Evolutionary conservation across 2,888 invertebrate species (phyloP), one percentile per base, ranked within the genome.

Genomic region (Chironomus riparius): DNA sequence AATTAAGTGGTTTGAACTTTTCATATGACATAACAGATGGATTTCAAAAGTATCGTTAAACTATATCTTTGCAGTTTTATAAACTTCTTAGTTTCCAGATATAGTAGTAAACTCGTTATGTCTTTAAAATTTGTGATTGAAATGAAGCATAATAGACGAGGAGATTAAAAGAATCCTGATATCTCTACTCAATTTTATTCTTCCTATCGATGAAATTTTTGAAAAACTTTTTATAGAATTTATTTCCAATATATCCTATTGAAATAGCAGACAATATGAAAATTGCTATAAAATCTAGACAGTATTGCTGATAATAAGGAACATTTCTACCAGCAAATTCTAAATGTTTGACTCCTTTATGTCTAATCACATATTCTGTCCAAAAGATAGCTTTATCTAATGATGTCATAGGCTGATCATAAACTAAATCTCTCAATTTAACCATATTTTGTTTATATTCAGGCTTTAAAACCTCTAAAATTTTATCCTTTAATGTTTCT

Each of bases 401-500:
- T 24, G 75, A 75, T 47, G 68, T 48, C 28, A 75, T 75, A 28
- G 75, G 75, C 15, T 68, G 24, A 56, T 75, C 75, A 15, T 75
- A 24, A n/a, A 75, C 24, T 28, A 75, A 68, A 12, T 75, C 24
- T 10, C 28, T 28, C 22, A 75, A 15, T 48, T 75, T 48, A 10
- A 24, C 5, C 18, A 75, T 68, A n/a, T 50, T 75, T 12, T 48
- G 22, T 56, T 69, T 75, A 68, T 68, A 75, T 21, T 62, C 38
- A 21, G 65, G 73, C 12, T 73, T 12, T 0, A 62, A 4, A 3
- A 21, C 47, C 38, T 73, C 65, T 21, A 62, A 70, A 0, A 85
- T 80, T 0, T 82, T 80, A 10, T 79, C 77, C 7, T 77, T 80
- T 1, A 85, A 77, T 4, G 77, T 13, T 2, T 81, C 78, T 50